These are phyloP conservation scores for Hystrix cristata DNA, from an alignment of 2,113 vertebrate species.

Conservation along the genomic window DNA sequence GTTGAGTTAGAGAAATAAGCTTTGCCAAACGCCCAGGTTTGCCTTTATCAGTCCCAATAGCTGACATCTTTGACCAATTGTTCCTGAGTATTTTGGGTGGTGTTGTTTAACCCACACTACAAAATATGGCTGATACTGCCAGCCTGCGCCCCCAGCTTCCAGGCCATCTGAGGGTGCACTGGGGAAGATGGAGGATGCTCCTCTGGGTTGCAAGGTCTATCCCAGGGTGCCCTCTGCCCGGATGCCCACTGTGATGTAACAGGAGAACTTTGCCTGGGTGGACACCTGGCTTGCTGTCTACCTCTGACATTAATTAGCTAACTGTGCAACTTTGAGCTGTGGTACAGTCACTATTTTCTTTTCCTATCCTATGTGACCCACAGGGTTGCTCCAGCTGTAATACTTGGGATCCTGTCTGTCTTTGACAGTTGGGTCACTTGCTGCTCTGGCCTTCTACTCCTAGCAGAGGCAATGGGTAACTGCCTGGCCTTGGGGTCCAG, in stretches of 20 bases:
- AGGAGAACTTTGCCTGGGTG: background rate
- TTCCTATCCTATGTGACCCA: background rate
- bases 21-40: constrained; percentile 43
- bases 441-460: background rate
- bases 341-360: background rate
- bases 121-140: background rate
- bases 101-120: background rate
- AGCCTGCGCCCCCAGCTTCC: background rate
- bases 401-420: background rate
- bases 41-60: constrained; percentile 24
- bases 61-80: constrained; percentile 78
- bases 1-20: constrained; percentile 79
- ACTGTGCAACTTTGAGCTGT: background rate
- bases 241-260: background rate
- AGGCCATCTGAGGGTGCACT: fast-evolving
- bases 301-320: background rate
- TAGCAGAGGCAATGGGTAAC: background rate
- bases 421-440: background rate
- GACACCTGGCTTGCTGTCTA: background rate
- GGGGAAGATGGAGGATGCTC: background rate
- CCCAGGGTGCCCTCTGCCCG: background rate
- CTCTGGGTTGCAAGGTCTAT: background rate
- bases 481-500: background rate
- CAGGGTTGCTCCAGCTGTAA: background rate
- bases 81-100: background rate